These are phyloP conservation scores for Xiphorhynchus erythropygius DNA, from an alignment of 2,797 vertebrate species.

Conservation along the genomic window DNA sequence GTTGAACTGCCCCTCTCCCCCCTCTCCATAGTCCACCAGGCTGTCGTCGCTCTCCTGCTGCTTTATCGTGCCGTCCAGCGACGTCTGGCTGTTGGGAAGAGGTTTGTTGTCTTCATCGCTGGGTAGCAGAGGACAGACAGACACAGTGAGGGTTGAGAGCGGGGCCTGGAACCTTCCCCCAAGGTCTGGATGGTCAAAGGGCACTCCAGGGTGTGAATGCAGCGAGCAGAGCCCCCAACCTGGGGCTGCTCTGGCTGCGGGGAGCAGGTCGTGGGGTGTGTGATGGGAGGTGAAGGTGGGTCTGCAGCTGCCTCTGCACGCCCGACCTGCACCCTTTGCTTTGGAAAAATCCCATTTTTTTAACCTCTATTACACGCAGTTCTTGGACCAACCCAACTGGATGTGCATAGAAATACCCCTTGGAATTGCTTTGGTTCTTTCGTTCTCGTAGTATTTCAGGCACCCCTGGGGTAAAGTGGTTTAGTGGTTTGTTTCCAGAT, in stretches of 20 bases:
- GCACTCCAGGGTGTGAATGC: not conserved
- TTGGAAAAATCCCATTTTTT: not conserved
- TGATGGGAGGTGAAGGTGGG: not conserved
- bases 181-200: not conserved
- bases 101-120: constrained; percentile 99
- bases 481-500: not conserved
- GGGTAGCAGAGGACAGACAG: constrained; percentile 73
- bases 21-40: constrained; percentile 96
- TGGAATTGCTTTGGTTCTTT: not conserved
- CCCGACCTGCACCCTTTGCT: not conserved
- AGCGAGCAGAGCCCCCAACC: not conserved
- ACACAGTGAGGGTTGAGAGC: constrained; percentile 46
- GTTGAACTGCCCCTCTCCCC: constrained; percentile 96
- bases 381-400: not conserved
- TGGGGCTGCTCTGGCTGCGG: not conserved
- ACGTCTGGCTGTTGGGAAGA: constrained; percentile 95
- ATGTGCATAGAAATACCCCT: not conserved
- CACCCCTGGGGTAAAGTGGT: not conserved
- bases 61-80: constrained; percentile 93
- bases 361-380: rapidly evolving
- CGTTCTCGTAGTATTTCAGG: not conserved
- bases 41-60: constrained; percentile 95
- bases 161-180: not conserved
- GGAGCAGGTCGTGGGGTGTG: not conserved
- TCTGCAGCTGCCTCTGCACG: not conserved